These are phyloP conservation scores for Neofelis nebulosa DNA, from an alignment of 2,113 vertebrate genomes.

Conservation along the genomic window DNA sequence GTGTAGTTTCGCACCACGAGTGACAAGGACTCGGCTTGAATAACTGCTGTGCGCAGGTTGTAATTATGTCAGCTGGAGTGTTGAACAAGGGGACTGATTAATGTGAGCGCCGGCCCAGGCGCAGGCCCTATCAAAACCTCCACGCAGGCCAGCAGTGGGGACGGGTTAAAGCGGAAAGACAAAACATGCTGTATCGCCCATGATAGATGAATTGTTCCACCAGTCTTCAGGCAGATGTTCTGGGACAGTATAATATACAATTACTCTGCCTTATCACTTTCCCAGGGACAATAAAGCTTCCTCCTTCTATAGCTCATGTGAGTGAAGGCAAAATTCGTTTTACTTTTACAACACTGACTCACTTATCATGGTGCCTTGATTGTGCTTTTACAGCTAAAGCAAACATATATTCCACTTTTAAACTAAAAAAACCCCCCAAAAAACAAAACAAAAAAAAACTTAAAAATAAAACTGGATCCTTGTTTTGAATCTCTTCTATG, in stretches of 20 bases:
- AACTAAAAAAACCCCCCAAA: conserved; percentile 64
- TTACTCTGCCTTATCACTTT: conserved; percentile 99
- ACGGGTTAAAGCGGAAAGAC: conserved; percentile 89
- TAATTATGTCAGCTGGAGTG: conserved; percentile 97
- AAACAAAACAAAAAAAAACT: conserved; percentile 52
- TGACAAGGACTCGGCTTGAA: conserved; percentile 93
- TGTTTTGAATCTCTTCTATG: conserved; percentile 66
- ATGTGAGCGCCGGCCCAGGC: conserved; percentile 94
- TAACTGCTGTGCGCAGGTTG: conserved; percentile 94
- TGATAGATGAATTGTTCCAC: conserved; percentile 97
- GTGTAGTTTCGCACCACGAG: conserved; percentile 91
- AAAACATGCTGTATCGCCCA: conserved; percentile 88
- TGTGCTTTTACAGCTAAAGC: conserved; percentile 89
- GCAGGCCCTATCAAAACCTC: conserved; percentile 94
- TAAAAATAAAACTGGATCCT: conserved; percentile 69
- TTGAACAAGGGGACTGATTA: conserved; percentile 96
- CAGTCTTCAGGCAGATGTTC: conserved; percentile 98
- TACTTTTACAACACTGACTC: conserved; percentile 96
- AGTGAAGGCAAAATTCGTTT: conserved; percentile 98
- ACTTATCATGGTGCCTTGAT: conserved; percentile 91
- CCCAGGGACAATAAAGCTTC: conserved; percentile 98
- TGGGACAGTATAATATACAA: conserved; percentile 99
- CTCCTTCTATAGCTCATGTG: conserved; percentile 97
- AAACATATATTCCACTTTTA: conserved; percentile 87
- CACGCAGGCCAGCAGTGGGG: conserved; percentile 88